phyloP scores from a whole-genome alignment of 2,113 vertebrate genomes.

The Pseudolaguvia tuberculata region DNA sequence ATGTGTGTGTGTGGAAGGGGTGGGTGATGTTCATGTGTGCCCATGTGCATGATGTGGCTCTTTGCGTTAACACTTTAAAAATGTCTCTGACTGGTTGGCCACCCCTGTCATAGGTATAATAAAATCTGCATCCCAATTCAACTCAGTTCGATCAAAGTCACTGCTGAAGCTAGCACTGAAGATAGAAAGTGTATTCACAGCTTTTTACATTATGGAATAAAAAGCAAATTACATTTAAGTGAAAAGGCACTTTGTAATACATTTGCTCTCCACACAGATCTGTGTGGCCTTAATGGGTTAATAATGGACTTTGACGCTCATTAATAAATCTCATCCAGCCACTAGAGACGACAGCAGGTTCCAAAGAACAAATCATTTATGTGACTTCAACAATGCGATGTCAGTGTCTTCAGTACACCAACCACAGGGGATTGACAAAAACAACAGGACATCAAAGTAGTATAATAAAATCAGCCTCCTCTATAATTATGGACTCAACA shows the following conservation, averaged over 20 bases:
- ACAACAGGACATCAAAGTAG: slow-evolving; percentile 11
- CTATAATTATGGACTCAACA: too few relatives aligned
- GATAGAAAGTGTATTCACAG: neutral
- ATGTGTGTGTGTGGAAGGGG: too few relatives aligned
- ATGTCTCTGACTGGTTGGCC: too few relatives aligned
- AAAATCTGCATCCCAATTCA: too few relatives aligned
- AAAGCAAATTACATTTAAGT: neutral
- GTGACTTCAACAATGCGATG: neutral
- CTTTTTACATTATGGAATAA: neutral
- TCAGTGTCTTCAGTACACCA: neutral
- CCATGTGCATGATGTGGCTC: too few relatives aligned
- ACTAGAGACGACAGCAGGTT: slow-evolving; percentile 26
- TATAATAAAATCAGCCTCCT: too few relatives aligned
- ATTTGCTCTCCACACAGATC: slow-evolving; percentile 14
- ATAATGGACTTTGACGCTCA: slow-evolving; percentile 35
- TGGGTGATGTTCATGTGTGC: too few relatives aligned
- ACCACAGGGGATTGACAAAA: too few relatives aligned
- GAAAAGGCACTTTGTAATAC: slow-evolving; percentile 18
- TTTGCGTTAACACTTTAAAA: too few relatives aligned
- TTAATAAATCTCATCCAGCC: slow-evolving; percentile 29
- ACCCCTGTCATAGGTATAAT: too few relatives aligned
- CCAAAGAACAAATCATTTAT: slow-evolving; percentile 10
- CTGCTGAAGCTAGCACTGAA: neutral
- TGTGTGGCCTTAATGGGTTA: slow-evolving; percentile 9
- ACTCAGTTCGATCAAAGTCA: neutral